Percentiles rank a stretch among this genome's conserved stretches.
Conservation (phyloP, 2,888 invertebrate genomes). For the Nesidiocoris tenuis region DNA sequence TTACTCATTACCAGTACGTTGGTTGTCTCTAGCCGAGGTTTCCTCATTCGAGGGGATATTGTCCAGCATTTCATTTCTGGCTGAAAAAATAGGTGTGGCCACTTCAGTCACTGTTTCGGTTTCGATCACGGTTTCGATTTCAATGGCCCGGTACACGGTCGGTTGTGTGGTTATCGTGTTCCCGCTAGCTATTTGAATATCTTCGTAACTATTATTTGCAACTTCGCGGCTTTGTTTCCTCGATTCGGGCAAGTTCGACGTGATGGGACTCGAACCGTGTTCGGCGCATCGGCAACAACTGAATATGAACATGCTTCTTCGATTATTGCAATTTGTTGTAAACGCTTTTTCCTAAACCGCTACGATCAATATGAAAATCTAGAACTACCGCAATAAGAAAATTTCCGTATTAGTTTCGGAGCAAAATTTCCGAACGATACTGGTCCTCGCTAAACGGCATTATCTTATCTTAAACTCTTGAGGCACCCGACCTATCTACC, state of each 20-base stretch:
- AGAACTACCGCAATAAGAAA: no score
- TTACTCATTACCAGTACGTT: conserved; percentile 41
- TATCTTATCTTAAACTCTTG: no score
- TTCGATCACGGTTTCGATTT: conserved; percentile 21
- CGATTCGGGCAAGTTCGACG: not conserved
- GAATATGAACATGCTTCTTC: conserved; percentile 33
- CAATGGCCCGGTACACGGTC: conserved; percentile 31
- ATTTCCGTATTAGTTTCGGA: no score
- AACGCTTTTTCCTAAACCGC: no score
- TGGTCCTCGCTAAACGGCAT: no score
- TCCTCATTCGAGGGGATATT: not conserved
- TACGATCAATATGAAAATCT: no score
- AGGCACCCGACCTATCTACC: no score
- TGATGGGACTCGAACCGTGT: conserved; percentile 21
- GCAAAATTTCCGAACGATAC: no score
- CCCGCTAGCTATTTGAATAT: not conserved
- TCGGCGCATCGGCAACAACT: conserved; percentile 28
- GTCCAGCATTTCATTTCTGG: conserved; percentile 3
- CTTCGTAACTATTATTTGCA: not conserved
- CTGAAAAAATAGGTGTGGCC: conserved; percentile 26
- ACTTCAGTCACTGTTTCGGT: conserved; percentile 40
- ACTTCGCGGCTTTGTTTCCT: conserved; percentile 21
- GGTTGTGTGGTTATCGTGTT: conserved; percentile 25
- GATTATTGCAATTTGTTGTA: no score
- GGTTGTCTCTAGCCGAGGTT: conserved; percentile 14